These are phyloP conservation scores for Otolemur garnettii DNA, from an alignment of 2,113 vertebrate species.

Conservation along the genomic window DNA sequence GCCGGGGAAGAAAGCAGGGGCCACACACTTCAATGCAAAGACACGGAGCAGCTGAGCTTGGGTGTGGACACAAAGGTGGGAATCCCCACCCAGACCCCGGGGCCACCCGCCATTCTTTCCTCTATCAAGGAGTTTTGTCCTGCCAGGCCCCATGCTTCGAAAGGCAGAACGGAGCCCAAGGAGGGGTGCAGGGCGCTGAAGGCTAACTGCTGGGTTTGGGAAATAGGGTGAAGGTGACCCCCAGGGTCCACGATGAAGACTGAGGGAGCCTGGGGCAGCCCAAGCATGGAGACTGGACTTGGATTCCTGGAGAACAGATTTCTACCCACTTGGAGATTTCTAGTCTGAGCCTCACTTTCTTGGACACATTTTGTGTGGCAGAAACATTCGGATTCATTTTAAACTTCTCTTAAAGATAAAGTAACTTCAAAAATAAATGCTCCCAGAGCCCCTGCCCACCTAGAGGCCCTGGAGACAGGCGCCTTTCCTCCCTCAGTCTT, in stretches of 20 bases:
- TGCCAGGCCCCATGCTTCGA: neutral
- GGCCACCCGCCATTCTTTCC: neutral
- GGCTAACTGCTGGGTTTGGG: neutral
- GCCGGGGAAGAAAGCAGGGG: accelerated
- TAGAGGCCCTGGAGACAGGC: neutral
- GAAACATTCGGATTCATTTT: neutral
- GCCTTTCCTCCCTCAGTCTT: no score
- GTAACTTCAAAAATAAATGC: neutral
- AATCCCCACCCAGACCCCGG: neutral
- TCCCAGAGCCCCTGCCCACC: neutral
- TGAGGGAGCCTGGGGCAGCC: neutral
- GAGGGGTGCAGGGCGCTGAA: neutral
- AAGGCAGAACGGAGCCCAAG: neutral
- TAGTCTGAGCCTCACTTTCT: neutral
- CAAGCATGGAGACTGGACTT: neutral
- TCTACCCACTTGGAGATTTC: neutral
- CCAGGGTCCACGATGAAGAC: neutral
- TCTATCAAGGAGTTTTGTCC: accelerated
- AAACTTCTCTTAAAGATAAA: neutral
- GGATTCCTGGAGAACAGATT: neutral
- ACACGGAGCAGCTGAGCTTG: neutral
- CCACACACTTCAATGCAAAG: accelerated
- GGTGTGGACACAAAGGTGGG: neutral
- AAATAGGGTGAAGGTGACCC: neutral
- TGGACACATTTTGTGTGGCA: neutral